These are phyloP conservation scores for Picathartes gymnocephalus DNA, from an alignment of 2,113 vertebrate species.

Conservation along the genomic window DNA sequence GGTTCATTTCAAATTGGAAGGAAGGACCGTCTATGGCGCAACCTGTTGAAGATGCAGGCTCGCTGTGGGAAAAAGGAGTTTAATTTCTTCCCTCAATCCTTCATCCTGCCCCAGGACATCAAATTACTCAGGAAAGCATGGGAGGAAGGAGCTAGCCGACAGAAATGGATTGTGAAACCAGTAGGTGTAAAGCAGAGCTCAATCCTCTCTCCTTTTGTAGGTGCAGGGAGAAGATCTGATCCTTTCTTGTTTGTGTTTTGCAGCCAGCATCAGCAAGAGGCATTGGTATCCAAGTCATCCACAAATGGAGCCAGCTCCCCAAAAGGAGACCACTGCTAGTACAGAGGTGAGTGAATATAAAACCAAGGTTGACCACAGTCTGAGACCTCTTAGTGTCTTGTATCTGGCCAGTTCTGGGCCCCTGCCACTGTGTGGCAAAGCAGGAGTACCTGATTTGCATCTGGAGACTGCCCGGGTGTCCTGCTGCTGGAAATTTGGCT, in stretches of 20 bases:
- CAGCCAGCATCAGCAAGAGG: slow-evolving; percentile 96
- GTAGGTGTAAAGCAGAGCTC: slow-evolving; percentile 68
- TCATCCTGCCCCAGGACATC: slow-evolving; percentile 93
- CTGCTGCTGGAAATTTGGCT: not conserved
- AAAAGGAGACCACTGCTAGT: slow-evolving; percentile 91
- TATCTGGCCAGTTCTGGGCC: not conserved
- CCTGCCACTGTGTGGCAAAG: not conserved
- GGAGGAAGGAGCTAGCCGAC: slow-evolving; percentile 82
- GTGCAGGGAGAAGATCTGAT: not conserved
- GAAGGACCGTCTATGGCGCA: slow-evolving; percentile 94
- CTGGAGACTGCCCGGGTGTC: not conserved
- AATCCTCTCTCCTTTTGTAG: not conserved
- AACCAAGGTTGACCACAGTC: not conserved
- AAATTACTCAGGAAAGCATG: slow-evolving; percentile 89
- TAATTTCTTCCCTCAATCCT: slow-evolving; percentile 92
- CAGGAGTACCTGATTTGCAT: not conserved
- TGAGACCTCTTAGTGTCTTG: not conserved
- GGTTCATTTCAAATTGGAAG: slow-evolving; percentile 97
- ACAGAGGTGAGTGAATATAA: slow-evolving; percentile 83
- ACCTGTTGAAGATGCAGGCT: slow-evolving; percentile 90
- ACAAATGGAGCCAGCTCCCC: slow-evolving; percentile 97
- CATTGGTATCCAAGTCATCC: slow-evolving; percentile 96
- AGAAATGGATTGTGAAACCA: slow-evolving; percentile 98
- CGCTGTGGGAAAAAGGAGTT: slow-evolving; percentile 92
- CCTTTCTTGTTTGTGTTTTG: not conserved